Evolutionary conservation across 2,113 vertebrate species (phyloP), one percentile per base, ranked within the genome.

Genomic region (Ursus arctos): DNA sequence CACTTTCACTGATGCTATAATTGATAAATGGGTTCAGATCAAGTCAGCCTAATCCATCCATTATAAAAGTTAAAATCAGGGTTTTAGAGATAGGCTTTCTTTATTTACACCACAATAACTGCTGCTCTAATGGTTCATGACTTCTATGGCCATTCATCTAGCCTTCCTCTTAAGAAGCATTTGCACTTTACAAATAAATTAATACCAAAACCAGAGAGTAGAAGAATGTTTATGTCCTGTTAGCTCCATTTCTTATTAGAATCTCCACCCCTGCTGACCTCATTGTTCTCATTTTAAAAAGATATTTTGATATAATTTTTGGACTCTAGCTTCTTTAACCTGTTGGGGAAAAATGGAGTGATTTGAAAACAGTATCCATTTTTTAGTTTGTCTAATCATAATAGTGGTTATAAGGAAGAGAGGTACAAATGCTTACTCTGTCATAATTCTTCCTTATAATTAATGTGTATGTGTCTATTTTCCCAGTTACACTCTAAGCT

Each of bases 311-410:
- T 47, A 28, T n/a, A 9, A 87, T 59, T 88, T 91, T 82, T 84
- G 26, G 14, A 81, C 28, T 76, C n/a, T 11, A 31, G 1, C 13
- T 81, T 84, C 77, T 87, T 6, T 13, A 94, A 72, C 6, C 9
- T 67, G 4, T 7, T 96, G 67, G 33, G 69, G 43, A 15, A 69
- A 90, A 69, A 94, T 18, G 28, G 28, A 81, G 5, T 91, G 2
- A 31, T 96, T 95, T 40, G 0, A 90, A 91, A 96, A 65, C 14
- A 49, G 8, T 82, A 51, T 82, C 65, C 51, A 36, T 79, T 94
- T 96, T 95, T 93, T 94, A 26, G 26, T 40, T 94, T 92, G 6
- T 92, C 21, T 88, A 85, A 36, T 77, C 40, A 51, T 72, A 71
- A 51, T n/a, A 57, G 2, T 53, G 49, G 7, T 65, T 79, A 14